Base-by-base conservation (phyloP, 2,888 invertebrate genomes). In the Rhingia campestris region DNA sequence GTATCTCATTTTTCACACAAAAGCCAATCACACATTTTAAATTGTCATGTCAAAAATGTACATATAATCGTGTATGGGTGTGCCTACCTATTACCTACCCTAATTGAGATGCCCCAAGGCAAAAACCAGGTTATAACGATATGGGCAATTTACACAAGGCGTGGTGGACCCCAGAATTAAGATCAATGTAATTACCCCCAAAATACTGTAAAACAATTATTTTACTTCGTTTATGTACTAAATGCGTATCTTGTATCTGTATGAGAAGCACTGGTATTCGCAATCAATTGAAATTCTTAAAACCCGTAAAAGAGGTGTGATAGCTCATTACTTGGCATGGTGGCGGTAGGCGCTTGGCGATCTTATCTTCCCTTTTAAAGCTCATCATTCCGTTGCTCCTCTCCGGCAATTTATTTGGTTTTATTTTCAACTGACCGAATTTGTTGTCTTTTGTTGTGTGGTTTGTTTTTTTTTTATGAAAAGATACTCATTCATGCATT, bases 371-470 rank as follows among this genome's bases (percentile, higher is more conserved):
- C 43, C 32, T n/a, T 35, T 33, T 49, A 22, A 22, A 4, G 33
- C 10, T 7, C 10, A 66, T 54, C 43, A 33, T 14, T 41, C 33
- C 14, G 33, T 54, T 30, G 58, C 30, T 56, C 32, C 58, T 58
- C 32, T 43, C 49, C 37, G 14, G 41, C 61, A 22, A 33, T 61
- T 53, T 61, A 61, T 41, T 73, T n/a, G 45, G 47, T 54, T 73
- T 73, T 51, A 66, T 75, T 75, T 75, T 75, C 66, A 43, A 5
- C 47, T 75, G 75, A 75, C 75, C 75, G 66, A 75, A 75, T 75
- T 75, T 12, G 39, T 51, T 75, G 51, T 64, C 32, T 56, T 64
- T 33, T 14, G 51, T 32, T 14, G 49, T n/a, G 6, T n/a, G 70
- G 2, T 3, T 4, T 56, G 49, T 3, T 43, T 61, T 51, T 63